Percentiles rank a stretch among this genome's conserved stretches.
phyloP scores from a whole-genome alignment of 2,113 vertebrate species.

The Stercorarius parasiticus region DNA sequence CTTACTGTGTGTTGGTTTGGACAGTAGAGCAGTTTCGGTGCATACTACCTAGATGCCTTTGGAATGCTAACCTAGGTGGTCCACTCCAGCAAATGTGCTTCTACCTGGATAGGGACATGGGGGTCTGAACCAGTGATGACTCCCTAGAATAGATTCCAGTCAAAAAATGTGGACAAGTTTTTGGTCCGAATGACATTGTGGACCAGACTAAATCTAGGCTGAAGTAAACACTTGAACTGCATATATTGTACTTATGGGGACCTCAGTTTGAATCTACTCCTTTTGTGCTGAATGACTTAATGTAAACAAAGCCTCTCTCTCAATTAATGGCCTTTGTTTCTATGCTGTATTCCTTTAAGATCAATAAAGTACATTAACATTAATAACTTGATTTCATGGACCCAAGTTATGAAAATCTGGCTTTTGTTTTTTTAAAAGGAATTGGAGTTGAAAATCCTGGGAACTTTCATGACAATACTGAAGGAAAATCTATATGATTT shows the following conservation, averaged over 20 bases:
- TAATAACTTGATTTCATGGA: constrained; percentile 5
- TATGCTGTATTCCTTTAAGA: constrained; percentile 53
- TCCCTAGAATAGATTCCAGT: background rate
- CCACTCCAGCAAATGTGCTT: background rate
- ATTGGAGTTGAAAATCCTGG: background rate
- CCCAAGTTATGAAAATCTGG: constrained; percentile 26
- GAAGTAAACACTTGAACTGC: background rate
- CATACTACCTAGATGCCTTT: fast-evolving
- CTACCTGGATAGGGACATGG: background rate
- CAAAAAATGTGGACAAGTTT: background rate
- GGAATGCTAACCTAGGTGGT: fast-evolving
- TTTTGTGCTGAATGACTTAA: background rate
- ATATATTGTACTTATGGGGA: background rate
- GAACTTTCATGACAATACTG: background rate
- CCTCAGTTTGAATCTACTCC: background rate
- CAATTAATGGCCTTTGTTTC: constrained; percentile 38
- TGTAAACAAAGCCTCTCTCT: constrained; percentile 41
- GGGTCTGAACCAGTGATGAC: background rate
- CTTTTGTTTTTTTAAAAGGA: constrained; percentile 8
- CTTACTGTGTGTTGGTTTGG: background rate
- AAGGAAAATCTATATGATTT: background rate
- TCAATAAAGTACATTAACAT: constrained; percentile 55
- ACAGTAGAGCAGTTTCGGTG: background rate
- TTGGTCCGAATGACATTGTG: background rate
- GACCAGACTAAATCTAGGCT: background rate